A percentile compares a stretch with the other conserved stretches of the same genome.
phyloP scores from a whole-genome alignment of 2,888 invertebrate genomes.

The Rapana venosa region DNA sequence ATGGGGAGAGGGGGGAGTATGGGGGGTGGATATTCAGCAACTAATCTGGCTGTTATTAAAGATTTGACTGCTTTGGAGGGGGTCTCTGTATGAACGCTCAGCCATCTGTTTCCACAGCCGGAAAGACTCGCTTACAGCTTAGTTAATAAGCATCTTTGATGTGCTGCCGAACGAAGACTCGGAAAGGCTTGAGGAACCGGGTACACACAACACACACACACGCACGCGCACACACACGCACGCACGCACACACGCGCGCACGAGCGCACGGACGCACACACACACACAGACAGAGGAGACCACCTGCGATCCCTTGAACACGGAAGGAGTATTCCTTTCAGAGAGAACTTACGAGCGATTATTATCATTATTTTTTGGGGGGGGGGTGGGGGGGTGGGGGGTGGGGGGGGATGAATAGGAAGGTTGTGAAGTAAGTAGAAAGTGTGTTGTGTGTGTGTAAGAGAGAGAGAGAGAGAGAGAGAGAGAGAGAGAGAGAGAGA shows the following conservation, averaged over 20 bases:
- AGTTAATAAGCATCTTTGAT: not conserved
- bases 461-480: too few relatives aligned
- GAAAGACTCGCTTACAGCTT: too few relatives aligned
- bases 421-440: not conserved
- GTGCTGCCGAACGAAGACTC: slow-evolving; percentile 2
- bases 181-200: not conserved
- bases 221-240: not conserved
- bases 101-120: too few relatives aligned
- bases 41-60: too few relatives aligned
- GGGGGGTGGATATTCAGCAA: too few relatives aligned
- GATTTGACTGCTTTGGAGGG: too few relatives aligned
- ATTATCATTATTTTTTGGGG: not conserved
- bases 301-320: too few relatives aligned
- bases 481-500: slow-evolving; percentile 4
- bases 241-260: not conserved
- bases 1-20: too few relatives aligned
- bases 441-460: not conserved
- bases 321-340: not conserved
- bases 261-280: not conserved
- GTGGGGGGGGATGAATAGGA: not conserved
- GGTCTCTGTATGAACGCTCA: too few relatives aligned
- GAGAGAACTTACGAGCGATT: not conserved
- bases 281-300: not conserved
- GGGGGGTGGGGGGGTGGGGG: not conserved
- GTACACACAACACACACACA: not conserved